Evolutionary conservation across 1,140 invertebrate species (phyloP), one percentile per base, ranked within the genome.

Genomic region (Plodia interpunctella): DNA sequence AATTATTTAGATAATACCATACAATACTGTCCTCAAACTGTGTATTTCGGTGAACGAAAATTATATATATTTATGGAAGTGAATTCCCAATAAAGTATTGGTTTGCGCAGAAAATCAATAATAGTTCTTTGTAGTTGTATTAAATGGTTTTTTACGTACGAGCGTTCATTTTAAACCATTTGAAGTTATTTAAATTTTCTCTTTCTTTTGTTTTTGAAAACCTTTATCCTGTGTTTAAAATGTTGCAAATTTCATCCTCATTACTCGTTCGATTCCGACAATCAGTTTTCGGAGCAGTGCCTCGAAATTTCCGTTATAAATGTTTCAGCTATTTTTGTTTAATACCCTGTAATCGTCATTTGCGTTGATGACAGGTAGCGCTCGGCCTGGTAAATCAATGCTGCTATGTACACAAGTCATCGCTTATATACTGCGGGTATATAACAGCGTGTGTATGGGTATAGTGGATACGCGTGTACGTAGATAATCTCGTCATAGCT

Each of bases 401-500:
- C 80, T 74, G 77, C 67, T 87, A 87, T 86, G 73, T 87, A 83
- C 75, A 82, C 77, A 82, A 84, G 83, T 87, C 77, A 85, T 85
- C 78, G 78, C 78, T 77, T 87, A 87, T 87, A 68, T 83, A 80
- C 72, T 72, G 53, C 65, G 65, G 67, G 73, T 80, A 87, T 65
- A 87, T 83, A 85, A 62, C 49, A 66, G 55, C 73, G 78, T 75
- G 70, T 82, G 80, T 83, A 80, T 70, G 76, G 68, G 74, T 80
- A 80, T 84, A 74, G 71, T 72, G 61, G 66, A 64, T 70, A 82
- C 74, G 77, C 77, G 78, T 83, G 79, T 87, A 85, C 81, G 82
- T 88, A 86, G 85, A 88, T 88, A 88, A 88, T 88, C 85, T 88
- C 85, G 83, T 88, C 85, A 88, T 88, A 88, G 81, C 80, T 83